Conservation (phyloP, 2,113 vertebrate species). For the Piliocolobus tephrosceles region DNA sequence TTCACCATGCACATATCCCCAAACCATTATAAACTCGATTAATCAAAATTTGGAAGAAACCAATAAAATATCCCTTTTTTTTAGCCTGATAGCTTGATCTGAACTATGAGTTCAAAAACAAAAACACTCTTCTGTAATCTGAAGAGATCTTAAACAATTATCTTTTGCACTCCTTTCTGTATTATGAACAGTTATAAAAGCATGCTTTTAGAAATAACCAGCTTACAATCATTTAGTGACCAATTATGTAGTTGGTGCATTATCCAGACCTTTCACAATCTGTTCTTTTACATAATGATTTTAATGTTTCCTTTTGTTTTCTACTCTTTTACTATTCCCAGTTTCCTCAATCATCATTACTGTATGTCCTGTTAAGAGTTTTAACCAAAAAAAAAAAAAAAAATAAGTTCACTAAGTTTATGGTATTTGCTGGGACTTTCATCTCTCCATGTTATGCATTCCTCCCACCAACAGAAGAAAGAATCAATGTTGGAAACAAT, state of each 20-base stretch:
- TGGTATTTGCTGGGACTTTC: conserved; percentile 24
- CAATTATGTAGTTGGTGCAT: background rate
- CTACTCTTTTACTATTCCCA: background rate
- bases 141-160: background rate
- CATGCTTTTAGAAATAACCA: background rate
- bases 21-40: background rate
- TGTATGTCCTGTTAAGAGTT: background rate
- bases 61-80: background rate
- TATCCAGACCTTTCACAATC: background rate
- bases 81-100: conserved; percentile 16
- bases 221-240: background rate
- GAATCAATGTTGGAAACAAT: background rate
- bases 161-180: background rate
- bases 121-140: background rate
- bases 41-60: background rate
- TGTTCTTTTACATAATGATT: background rate
- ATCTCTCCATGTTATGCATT: background rate
- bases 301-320: conserved; percentile 34
- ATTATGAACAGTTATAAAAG: background rate
- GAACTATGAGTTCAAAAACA: background rate
- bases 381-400: background rate
- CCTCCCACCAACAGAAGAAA: background rate
- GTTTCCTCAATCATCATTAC: background rate
- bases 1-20: background rate
- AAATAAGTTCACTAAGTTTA: background rate